Conservation (phyloP, 2,113 vertebrate species). For the Erinaceus europaeus region DNA sequence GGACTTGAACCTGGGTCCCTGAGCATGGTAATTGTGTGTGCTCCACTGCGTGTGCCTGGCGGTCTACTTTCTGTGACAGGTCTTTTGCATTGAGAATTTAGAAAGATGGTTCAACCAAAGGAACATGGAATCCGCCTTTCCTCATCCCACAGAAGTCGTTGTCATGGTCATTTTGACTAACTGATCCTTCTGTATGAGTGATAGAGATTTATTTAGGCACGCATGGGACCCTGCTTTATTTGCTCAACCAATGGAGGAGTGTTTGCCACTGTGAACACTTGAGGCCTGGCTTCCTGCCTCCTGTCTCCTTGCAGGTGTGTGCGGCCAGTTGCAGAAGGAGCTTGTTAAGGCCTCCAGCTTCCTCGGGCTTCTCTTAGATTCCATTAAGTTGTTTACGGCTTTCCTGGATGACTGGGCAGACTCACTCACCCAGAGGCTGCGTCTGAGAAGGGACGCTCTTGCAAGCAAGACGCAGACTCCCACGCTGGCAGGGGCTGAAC, state of each 20-base stretch:
- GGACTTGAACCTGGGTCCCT: too few relatives aligned
- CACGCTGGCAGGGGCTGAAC: accelerated
- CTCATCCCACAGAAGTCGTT: background rate
- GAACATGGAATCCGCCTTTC: background rate
- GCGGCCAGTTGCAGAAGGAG: background rate
- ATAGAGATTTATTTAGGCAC: background rate
- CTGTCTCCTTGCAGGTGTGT: background rate
- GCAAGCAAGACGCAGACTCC: background rate
- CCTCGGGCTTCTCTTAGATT: constrained; percentile 32
- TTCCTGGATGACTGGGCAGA: constrained; percentile 43
- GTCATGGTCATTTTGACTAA: background rate
- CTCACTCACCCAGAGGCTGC: too few relatives aligned
- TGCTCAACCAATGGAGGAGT: background rate
- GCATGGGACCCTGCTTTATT: too few relatives aligned
- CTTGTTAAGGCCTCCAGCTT: constrained; percentile 25
- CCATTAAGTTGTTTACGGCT: constrained; percentile 58
- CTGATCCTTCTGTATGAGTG: background rate
- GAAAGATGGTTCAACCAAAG: background rate
- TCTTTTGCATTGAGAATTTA: background rate
- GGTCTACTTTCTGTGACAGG: too few relatives aligned
- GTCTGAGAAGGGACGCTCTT: too few relatives aligned
- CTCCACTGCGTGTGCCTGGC: too few relatives aligned
- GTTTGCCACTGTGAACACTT: background rate
- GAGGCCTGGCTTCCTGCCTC: background rate
- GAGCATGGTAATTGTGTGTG: too few relatives aligned